Evolutionary conservation across 2,113 vertebrate genomes (phyloP), one percentile per base, ranked within the genome.

Genomic region (Mobula birostris): DNA sequence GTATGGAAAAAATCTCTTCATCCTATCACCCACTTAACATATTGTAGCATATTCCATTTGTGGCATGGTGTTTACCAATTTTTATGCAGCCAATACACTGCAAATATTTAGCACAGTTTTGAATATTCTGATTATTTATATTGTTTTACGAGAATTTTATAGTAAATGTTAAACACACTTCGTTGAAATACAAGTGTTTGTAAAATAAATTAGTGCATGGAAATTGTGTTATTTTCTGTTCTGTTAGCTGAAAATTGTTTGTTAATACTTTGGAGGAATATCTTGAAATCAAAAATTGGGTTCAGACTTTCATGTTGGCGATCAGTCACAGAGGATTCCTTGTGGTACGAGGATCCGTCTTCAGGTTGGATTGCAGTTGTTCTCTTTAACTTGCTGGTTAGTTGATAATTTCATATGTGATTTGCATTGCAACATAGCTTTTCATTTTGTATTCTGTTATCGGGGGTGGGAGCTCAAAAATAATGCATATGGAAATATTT

Each of bases 201-300:
- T 79, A 36, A 36, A 79, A 79, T 79, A 12, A 36, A 79, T 27
- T 58, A 58, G 88, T 72, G 90, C 66, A 92, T 88, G 83, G 7
- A 85, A 58, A 27, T 87, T 40, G 48, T 85, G 48, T 32, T 12
- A 90, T 68, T 92, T 72, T 70, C 32, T 72, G 63, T 91, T 66
- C 17, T 91, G 24, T 91, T 7, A 5, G 19, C 29, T 17, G 68
- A 91, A 36, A 70, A 70, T 91, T 68, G 14, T 72, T 92, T 92
- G 32, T 92, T 92, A 92, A 92, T 68, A 91, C n/a, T 36, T 70
- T 72, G 24, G 68, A 92, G 19, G 40, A 74, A 92, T 72, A 92
- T 24, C 66, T 92, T 92, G 90, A 92, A 92, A 92, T 68, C 90
- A 40, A 40, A 72, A 74, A 92, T 74, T 92, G 32, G 72, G 88